Conservation (phyloP, 2,113 vertebrate genomes). For the Oceanites oceanicus region DNA sequence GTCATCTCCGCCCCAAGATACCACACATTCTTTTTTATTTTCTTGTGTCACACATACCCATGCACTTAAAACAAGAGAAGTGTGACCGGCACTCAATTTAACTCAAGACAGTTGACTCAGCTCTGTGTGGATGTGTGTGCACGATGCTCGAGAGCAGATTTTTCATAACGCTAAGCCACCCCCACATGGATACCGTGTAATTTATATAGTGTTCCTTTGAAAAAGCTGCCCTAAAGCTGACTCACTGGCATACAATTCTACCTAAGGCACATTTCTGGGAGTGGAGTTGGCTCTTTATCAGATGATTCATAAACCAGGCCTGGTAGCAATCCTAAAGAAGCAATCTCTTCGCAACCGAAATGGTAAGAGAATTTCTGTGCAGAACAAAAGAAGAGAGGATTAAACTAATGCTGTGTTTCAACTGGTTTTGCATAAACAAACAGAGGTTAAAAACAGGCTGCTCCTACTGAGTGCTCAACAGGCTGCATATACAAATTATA, state of each 20-base stretch:
- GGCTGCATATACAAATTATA: not conserved
- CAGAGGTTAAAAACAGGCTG: not conserved
- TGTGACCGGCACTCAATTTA: not conserved
- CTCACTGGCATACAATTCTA: slow-evolving; percentile 9
- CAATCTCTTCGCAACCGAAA: not conserved
- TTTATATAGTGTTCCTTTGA: slow-evolving; percentile 42
- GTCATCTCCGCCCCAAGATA: not conserved
- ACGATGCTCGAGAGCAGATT: not conserved
- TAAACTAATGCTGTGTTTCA: slow-evolving; percentile 2
- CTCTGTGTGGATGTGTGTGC: not conserved
- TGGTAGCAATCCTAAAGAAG: not conserved
- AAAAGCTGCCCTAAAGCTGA: slow-evolving; percentile 53
- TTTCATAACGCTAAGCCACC: slow-evolving; percentile 7
- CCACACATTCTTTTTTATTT: not conserved
- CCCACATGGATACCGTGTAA: not conserved
- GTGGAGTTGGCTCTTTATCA: slow-evolving; percentile 38
- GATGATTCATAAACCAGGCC: slow-evolving; percentile 50
- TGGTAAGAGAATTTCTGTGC: not conserved
- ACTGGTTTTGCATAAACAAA: slow-evolving; percentile 46
- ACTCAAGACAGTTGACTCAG: not conserved
- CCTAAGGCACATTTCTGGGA: slow-evolving; percentile 42
- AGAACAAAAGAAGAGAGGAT: slow-evolving; percentile 27
- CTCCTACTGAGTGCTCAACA: not conserved
- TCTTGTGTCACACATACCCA: not conserved
- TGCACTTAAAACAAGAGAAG: not conserved